phyloP scores from a whole-genome alignment of 2,888 invertebrate genomes.

The Oscheius onirici region DNA sequence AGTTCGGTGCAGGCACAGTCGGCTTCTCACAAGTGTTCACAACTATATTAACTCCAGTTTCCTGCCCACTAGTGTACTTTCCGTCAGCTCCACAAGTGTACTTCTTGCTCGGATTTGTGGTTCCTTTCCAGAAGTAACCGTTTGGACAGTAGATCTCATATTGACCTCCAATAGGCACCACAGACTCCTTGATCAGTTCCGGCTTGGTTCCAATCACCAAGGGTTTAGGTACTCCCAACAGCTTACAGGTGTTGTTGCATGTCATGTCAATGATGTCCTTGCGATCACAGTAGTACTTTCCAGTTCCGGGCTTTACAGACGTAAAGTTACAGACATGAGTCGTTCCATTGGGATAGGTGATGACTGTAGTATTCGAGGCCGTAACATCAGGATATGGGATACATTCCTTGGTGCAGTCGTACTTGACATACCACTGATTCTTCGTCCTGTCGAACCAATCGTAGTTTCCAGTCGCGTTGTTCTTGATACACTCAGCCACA shows the following conservation, averaged over 20 bases:
- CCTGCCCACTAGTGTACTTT: not conserved
- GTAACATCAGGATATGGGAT: not conserved
- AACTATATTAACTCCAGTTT: not conserved
- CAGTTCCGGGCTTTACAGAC: not conserved
- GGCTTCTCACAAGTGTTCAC: not conserved
- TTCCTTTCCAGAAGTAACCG: slow-evolving; percentile 13
- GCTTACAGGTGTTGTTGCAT: not conserved
- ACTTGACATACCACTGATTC: not conserved
- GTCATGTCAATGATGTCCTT: not conserved
- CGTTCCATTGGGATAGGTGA: not conserved
- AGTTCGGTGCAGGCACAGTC: not conserved
- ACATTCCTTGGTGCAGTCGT: slow-evolving; percentile 10
- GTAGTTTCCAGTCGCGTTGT: not conserved
- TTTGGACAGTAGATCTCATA: slow-evolving; percentile 12
- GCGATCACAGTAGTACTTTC: not conserved
- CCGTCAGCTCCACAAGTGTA: slow-evolving; percentile 4
- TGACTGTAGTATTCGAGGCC: not conserved
- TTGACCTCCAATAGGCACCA: not conserved
- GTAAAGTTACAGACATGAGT: not conserved
- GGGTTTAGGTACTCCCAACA: not conserved
- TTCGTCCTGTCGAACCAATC: slow-evolving; percentile 7
- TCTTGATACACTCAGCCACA: not conserved
- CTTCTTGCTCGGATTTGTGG: not conserved
- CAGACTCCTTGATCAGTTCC: not conserved
- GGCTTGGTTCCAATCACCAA: not conserved